Evolutionary conservation across 2,113 vertebrate species (phyloP).

Genomic region (Corythornis cristatus): DNA sequence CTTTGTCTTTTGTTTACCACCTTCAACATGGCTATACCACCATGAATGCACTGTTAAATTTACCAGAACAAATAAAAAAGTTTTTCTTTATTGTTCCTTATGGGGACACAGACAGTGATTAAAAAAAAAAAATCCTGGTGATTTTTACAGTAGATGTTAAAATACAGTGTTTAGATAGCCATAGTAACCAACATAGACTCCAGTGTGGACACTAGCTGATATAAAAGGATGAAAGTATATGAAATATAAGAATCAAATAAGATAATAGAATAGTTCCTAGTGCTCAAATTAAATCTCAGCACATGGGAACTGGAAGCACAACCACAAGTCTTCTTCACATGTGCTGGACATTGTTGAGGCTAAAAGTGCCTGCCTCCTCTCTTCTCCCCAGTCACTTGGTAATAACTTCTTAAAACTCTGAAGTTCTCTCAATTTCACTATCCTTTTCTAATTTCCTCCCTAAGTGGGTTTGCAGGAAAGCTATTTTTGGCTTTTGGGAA

Average conservation of each 20-base stretch:
- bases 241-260: neutral
- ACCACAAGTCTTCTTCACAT: neutral
- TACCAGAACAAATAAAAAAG: neutral
- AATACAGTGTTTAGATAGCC: neutral
- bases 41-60: neutral
- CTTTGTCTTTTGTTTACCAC: neutral
- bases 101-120: neutral
- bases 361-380: neutral
- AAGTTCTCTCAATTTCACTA: neutral
- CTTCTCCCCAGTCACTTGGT: neutral
- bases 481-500: neutral
- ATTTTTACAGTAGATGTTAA: neutral
- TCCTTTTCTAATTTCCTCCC: neutral
- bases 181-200: neutral
- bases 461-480: neutral
- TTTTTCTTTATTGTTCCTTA: neutral
- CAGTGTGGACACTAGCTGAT: neutral
- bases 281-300: neutral
- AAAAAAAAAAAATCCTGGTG: neutral
- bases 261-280: neutral
- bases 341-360: neutral
- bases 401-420: neutral
- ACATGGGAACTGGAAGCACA: neutral
- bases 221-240: neutral
- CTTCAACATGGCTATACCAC: neutral